Evolutionary conservation across 53 echinoderm and acorn worm species (phyloP), one percentile per base, ranked within the genome.

Genomic region (Stichopus horrens): DNA sequence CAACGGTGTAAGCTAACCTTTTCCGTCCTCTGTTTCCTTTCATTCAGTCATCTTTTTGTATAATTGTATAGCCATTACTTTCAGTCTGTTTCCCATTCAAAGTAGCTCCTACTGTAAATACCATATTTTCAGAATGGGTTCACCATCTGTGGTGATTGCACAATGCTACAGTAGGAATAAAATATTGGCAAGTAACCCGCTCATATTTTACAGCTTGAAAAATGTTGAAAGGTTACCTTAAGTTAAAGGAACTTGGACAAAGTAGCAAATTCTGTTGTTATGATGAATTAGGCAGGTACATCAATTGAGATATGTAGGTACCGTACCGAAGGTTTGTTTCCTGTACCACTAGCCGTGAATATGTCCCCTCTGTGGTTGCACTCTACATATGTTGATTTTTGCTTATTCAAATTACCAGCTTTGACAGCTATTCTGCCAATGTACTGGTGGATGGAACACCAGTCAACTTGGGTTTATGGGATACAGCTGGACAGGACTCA

Each of bases 401-500:
- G 10, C 18, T 78, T 78, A 55, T 75, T 75, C 7, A 21, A 75
- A 16, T 75, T 7, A 75, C 5, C 79, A 78, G 79, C 9, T 78
- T 78, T 78, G 55, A 78, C 14, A 78, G 14, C 9, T 78, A 78
- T 10, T 78, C 79, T 54, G 79, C 79, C 53, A 78, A 78, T 10
- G 79, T 78, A 19, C 53, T 78, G 79, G 79, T 78, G 53, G 79
- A 78, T 78, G 79, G 79, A 11, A 78, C 53, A 55, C 19, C 52
- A 78, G 79, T 78, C 52, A 78, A 53, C 53, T 78, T 78, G 9
- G 54, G 79, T 52, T 78, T 78, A 55, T 78, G 56, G 56, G 79
- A 78, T 78, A 78, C 79, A 78, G 79, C 79, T 5, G 79, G 79
- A 19, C 79, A 78, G 54, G 79, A 78, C 37, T 9, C 52, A 53